Conservation (phyloP, 2,113 vertebrate species). For the Athene cunicularia region DNA sequence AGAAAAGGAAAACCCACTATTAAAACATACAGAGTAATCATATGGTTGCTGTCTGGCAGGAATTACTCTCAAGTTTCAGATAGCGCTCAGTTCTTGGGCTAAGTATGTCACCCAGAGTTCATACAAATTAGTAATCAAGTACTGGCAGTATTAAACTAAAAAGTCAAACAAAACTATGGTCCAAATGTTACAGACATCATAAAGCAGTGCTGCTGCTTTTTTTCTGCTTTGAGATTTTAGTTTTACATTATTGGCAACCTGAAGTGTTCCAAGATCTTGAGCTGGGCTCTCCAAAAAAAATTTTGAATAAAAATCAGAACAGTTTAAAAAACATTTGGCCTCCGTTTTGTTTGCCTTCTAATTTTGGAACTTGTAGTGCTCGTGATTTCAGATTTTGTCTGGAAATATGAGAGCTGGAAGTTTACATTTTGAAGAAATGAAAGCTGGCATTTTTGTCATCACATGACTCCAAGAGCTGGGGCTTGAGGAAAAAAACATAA, state of each 20-base stretch:
- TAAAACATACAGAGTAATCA: neutral
- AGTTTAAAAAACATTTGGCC: constrained; percentile 66
- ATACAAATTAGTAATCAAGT: neutral
- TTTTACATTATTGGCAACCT: constrained; percentile 42
- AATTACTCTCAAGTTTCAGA: neutral
- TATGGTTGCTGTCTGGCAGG: neutral
- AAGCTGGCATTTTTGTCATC: constrained; percentile 64
- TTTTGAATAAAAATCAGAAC: constrained; percentile 59
- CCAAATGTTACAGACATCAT: neutral
- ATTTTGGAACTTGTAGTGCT: constrained; percentile 57
- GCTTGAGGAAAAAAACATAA: constrained; percentile 53
- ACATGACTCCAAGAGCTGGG: constrained; percentile 52
- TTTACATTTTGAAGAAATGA: constrained; percentile 66
- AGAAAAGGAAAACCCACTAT: neutral
- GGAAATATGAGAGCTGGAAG: constrained; percentile 54
- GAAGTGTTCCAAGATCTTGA: constrained; percentile 29
- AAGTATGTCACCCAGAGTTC: neutral
- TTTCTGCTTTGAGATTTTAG: constrained; percentile 17
- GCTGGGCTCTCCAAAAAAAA: constrained; percentile 54
- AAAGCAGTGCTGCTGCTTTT: neutral
- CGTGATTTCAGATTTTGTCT: constrained; percentile 62
- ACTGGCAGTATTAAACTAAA: neutral
- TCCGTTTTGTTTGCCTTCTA: constrained; percentile 65
- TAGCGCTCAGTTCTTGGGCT: neutral
- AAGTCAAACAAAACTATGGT: neutral